Base-by-base conservation (phyloP, 2,797 vertebrate genomes). In the Eurystomus glaucurus region DNA sequence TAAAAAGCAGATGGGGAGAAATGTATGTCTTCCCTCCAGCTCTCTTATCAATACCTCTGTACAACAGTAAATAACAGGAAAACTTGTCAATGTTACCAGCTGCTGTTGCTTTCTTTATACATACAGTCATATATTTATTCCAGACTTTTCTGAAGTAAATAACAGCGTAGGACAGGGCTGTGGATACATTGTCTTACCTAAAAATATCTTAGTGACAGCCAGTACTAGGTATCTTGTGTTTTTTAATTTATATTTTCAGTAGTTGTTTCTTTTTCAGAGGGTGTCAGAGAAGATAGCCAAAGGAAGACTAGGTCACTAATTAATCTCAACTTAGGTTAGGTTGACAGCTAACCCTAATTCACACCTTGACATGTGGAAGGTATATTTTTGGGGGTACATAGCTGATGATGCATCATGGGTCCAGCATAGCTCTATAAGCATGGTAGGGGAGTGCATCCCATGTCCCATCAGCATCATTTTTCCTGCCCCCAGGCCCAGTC, bases 1-100 rank as follows among this genome's bases (percentile, higher is more conserved):
- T 77, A 94, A 95, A 85, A 85, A 94, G 64, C 88, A 93, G 84
- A 92, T 85, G 75, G 90, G 92, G 71, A 95, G 46, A 92, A 94
- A 90, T 91, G 83, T 87, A 41, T 10, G 7, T 87, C 58, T 65
- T 93, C 81, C 19, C 70, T 89, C 70, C 37, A 71, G 41, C 52
- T 91, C 29, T 91, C 52, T 89, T 94, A 95, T 92, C 88, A 94
- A 87, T 94, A 96, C 37, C 52, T 91, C 72, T 88, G 68, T 80
- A 83, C 75, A 83, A 64, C 88, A 71, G 72, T 90, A 93, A 97
- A 89, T 89, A 93, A 93, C 68, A 74, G 68, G 78, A 85, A 93
- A 94, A 93, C 68, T 83, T 89, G 91, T 94, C 90, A 89, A 22
- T 82, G 64, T 50, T 91, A 57, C 46, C 81, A 94, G 88, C 80